Percentiles rank a stretch among this genome's conserved stretches.
These are phyloP conservation scores for Epinotia bilunana DNA, from an alignment of 2,888 invertebrate genomes.

Conservation along the genomic window DNA sequence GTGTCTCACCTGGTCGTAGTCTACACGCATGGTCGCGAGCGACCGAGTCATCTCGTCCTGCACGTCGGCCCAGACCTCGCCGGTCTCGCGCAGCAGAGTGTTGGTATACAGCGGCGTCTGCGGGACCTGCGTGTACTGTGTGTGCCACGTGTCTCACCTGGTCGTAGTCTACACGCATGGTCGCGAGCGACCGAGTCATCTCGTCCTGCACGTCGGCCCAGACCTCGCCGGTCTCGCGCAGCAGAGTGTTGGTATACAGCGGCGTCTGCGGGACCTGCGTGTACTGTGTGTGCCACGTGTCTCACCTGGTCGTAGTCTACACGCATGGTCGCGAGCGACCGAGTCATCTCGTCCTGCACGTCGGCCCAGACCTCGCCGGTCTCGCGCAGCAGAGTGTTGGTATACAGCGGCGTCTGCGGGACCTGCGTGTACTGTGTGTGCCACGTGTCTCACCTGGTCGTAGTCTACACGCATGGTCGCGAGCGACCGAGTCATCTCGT, in stretches of 20 bases:
- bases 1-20: conserved; percentile 92
- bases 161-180: conserved; percentile 99
- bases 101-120: conserved; percentile 98
- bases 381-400: conserved; percentile 94
- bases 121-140: conserved; percentile 92
- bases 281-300: conserved; percentile 73
- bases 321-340: conserved; percentile 98
- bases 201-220: conserved; percentile 99
- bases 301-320: conserved; percentile 96
- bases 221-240: conserved; percentile 95
- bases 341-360: conserved; percentile 99
- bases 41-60: conserved; percentile 99
- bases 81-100: conserved; percentile 94
- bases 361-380: conserved; percentile 98
- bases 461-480: conserved; percentile 99
- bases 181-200: conserved; percentile 98
- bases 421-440: conserved; percentile 89
- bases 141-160: conserved; percentile 79
- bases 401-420: conserved; percentile 98
- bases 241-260: conserved; percentile 94
- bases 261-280: conserved; percentile 98
- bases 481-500: conserved; percentile 98
- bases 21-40: conserved; percentile 98
- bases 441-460: conserved; percentile 87
- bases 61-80: conserved; percentile 98